These are phyloP conservation scores for Neopelma chrysocephalum DNA, from an alignment of 2,797 vertebrate genomes.

Conservation along the genomic window DNA sequence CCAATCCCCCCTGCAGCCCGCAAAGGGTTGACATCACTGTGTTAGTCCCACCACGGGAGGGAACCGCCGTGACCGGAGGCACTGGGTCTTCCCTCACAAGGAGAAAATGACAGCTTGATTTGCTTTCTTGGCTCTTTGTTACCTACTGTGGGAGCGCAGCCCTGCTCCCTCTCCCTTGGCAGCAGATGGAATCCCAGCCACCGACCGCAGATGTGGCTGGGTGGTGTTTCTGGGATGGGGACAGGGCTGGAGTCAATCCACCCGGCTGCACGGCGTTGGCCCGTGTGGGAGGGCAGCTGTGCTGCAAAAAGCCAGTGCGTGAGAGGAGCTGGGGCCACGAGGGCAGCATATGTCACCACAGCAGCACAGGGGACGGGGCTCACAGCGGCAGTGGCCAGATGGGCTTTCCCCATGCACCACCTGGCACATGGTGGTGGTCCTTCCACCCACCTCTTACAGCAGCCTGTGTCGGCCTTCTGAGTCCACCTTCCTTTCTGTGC, in stretches of 20 bases:
- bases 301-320: not conserved
- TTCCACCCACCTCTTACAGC: not conserved
- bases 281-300: not conserved
- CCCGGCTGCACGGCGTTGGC: not conserved
- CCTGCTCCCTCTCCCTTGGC: not conserved
- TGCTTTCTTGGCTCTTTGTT: slow-evolving; percentile 41
- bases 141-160: not conserved
- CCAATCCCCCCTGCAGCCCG: not conserved
- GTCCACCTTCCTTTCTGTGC: not conserved
- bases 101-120: slow-evolving; percentile 34
- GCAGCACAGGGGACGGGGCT: fast-evolving
- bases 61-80: not conserved
- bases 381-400: not conserved
- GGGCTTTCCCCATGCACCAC: not conserved
- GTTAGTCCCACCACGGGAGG: not conserved
- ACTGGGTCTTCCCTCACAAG: slow-evolving; percentile 1
- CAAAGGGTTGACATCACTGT: slow-evolving; percentile 41
- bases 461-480: not conserved
- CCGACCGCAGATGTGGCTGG: not conserved
- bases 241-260: not conserved
- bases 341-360: not conserved
- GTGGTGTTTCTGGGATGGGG: not conserved
- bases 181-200: slow-evolving; percentile 5
- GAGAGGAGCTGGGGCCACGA: not conserved
- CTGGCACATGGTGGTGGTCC: fast-evolving